A percentile compares a stretch with the other conserved stretches of the same genome.
Evolutionary conservation across 1,140 invertebrate genomes (phyloP).

Genomic region (Heliothis virescens): DNA sequence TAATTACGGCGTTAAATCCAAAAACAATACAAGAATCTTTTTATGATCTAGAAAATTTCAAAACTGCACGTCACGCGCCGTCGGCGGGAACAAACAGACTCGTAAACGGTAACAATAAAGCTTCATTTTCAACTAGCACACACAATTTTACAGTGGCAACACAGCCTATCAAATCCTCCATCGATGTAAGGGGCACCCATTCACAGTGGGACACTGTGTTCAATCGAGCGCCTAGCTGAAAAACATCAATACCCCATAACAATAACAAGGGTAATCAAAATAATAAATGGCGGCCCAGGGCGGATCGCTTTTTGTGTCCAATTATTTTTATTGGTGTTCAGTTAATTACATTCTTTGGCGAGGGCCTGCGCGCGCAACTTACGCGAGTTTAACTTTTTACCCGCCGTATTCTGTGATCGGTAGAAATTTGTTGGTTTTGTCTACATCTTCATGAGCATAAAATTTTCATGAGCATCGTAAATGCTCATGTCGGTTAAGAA

Average conservation of each 20-base stretch:
- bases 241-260: slow-evolving; percentile 62
- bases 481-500: slow-evolving; percentile 24
- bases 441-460: slow-evolving; percentile 40
- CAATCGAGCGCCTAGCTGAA: slow-evolving; percentile 46
- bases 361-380: slow-evolving; percentile 59
- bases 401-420: slow-evolving; percentile 34
- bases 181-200: neutral
- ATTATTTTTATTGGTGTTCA: slow-evolving; percentile 83
- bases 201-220: slow-evolving; percentile 33
- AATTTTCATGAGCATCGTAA: slow-evolving; percentile 31
- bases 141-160: slow-evolving; percentile 49
- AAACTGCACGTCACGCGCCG: slow-evolving; percentile 55
- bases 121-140: slow-evolving; percentile 36
- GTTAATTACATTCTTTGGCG: slow-evolving; percentile 80
- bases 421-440: slow-evolving; percentile 43
- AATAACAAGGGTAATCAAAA: slow-evolving; percentile 81
- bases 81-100: slow-evolving; percentile 59
- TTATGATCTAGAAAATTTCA: slow-evolving; percentile 51
- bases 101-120: slow-evolving; percentile 60
- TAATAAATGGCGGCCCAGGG: slow-evolving; percentile 75
- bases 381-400: slow-evolving; percentile 51
- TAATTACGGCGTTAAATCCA: slow-evolving; percentile 46
- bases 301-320: slow-evolving; percentile 78
- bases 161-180: neutral
- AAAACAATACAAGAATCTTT: slow-evolving; percentile 49